Evolutionary conservation across 2,888 invertebrate genomes (phyloP), one percentile per base, ranked within the genome.

Genomic region (Tipula unca): DNA sequence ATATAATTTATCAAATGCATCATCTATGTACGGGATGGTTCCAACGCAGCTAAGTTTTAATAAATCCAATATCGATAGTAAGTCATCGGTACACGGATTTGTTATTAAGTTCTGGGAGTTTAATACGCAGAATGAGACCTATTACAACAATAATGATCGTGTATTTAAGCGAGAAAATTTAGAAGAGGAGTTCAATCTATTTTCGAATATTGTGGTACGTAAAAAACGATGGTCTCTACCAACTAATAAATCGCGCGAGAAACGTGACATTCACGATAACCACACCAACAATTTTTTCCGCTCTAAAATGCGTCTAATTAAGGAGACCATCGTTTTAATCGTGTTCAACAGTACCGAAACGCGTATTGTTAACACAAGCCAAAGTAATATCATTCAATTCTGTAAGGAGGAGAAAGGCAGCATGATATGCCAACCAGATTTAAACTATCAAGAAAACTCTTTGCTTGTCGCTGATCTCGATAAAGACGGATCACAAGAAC

Each of bases 21-120:
- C 91, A 32, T 93, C 93, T 88, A 94, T 95, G 84, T 95, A 93
- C 88, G 94, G 95, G 1, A 95, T 95, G 93, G 93, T 93, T 85
- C 95, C 96, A 0, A 94, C 94, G 32, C 92, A 94, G 6, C 93
- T 95, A 90, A 92, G 92, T 2, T 94, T 94, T 87, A 92, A 93
- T 87, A 91, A 92, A 14, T 88, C 89, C 32, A 85, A 88, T 88
- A 86, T 88, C 86, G 88, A 90, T 87, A 85, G 91, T 86, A 92
- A 92, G 87, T 91, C 92, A 0, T 92, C 93, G 85, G 93, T 95
- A 87, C 92, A 94, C 85, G 96, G 96, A 0, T 96, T 96, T 90
- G 94, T 95, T 20, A 91, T 96, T 88, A 96, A 96, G 91, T 94
- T 96, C 90, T 96, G 96, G 96, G 94, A 95, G 88, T 96, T 95